Evolutionary conservation across 2,888 invertebrate species (phyloP), one percentile per base, ranked within the genome.

Genomic region (Argyra leucocephala): DNA sequence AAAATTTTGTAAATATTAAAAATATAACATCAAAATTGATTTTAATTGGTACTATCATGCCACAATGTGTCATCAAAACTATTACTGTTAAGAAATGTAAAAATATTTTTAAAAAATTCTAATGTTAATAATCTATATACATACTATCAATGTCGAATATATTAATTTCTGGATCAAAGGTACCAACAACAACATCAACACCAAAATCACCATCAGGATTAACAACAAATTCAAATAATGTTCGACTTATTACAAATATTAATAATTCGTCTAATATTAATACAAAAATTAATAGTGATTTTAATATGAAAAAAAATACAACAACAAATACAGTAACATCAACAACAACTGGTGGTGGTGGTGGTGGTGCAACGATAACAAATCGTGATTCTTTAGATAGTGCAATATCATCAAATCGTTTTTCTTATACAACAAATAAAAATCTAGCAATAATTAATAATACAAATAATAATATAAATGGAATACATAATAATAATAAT

Each of bases 171-270:
- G 23, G 15, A n/a, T 6, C 60, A 24, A 61, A 37, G 22, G 22
- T 57, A 62, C 18, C 62, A 62, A 36, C 58, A 21, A 18, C 37
- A 58, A 12, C 58, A 36, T 10, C 57, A 22, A 12, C 22, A 24
- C 9, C 63, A 23, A 15, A 21, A 37, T 18, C 59, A 61, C 3
- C 66, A 24, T 10, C 62, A 62, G 22, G 62, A 64, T 24, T 22
- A 57, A 21, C 66, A 58, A 22, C 59, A 59, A 24, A 5, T 48
- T 15, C 48, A 48, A 48, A 48, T 48, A 48, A 48, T 48, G 15
- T 5, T 48, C 12, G 18, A 48, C 12, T 48, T 48, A 48, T n/a
- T 48, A 3, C 37, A 37, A 48, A 48, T 18, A 48, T 18, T n/a
- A 48, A 48, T 48, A 48, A 48, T 48, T 18, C 4, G 1, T 18